Percentiles rank a stretch among this genome's conserved stretches.
phyloP scores from a whole-genome alignment of 2,113 vertebrate genomes.

The Accipiter cooperii region DNA sequence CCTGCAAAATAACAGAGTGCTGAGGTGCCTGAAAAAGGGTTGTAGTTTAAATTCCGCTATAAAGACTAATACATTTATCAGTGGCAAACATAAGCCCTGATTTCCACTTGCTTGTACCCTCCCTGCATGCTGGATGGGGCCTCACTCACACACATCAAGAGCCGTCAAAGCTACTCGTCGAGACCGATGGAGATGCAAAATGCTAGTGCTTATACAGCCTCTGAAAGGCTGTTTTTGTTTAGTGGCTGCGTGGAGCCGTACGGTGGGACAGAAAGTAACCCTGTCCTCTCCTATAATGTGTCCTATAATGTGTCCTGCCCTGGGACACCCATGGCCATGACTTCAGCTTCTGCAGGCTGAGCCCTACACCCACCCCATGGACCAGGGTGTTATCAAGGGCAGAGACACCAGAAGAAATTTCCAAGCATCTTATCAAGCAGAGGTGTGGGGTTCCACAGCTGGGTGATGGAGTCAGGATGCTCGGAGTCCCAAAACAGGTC shows the following conservation, averaged over 20 bases:
- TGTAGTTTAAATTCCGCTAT: constrained; percentile 53
- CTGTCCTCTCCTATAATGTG: background rate
- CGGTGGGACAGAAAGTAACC: background rate
- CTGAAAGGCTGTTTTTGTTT: background rate
- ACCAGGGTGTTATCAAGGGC: background rate
- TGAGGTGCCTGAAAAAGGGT: constrained; percentile 43
- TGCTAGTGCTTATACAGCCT: background rate
- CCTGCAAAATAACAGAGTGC: constrained; percentile 20
- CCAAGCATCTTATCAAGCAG: accelerated
- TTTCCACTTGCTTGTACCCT: background rate
- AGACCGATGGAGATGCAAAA: background rate
- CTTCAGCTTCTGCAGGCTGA: background rate
- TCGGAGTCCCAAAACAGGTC: background rate
- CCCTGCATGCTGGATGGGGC: background rate
- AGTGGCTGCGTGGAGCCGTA: background rate
- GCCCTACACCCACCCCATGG: accelerated
- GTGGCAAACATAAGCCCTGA: constrained; percentile 58
- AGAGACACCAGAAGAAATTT: background rate
- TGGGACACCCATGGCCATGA: background rate
- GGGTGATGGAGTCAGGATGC: background rate
- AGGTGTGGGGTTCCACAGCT: accelerated
- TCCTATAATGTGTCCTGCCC: background rate
- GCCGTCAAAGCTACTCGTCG: background rate
- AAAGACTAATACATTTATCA: constrained; percentile 67
- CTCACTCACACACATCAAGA: background rate